phyloP scores from a whole-genome alignment of 2,888 invertebrate species.

The Zaprionus obscuricornis region DNA sequence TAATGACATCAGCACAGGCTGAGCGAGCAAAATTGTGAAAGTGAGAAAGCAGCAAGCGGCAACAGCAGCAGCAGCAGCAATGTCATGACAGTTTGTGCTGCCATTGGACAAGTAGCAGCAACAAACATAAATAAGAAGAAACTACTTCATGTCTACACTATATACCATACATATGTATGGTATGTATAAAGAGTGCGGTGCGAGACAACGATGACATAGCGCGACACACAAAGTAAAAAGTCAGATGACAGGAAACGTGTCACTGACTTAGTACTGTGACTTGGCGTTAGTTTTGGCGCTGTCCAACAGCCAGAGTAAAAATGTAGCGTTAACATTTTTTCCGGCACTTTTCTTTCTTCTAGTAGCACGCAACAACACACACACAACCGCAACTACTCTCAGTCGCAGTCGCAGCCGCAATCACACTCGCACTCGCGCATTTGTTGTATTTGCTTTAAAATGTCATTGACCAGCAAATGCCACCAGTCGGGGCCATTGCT shows the following conservation, averaged over 20 bases:
- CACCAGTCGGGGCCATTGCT: constrained; percentile 54
- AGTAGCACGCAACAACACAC: constrained; percentile 50
- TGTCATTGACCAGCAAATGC: constrained; percentile 80
- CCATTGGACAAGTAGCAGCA: constrained; percentile 28
- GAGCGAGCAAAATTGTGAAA: constrained; percentile 59
- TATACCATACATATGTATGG: no score
- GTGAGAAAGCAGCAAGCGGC: constrained; percentile 55
- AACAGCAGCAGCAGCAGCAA: constrained; percentile 33
- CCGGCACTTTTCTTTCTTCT: constrained; percentile 61
- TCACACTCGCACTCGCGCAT: constrained; percentile 14
- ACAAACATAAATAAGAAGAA: constrained; percentile 22
- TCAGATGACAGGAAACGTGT: constrained; percentile 67
- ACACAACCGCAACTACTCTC: constrained; percentile 26
- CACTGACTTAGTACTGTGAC: constrained; percentile 61
- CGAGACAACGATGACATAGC: constrained; percentile 2
- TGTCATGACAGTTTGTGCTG: constrained; percentile 49
- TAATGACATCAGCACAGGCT: constrained; percentile 66
- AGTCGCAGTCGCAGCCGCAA: constrained; percentile 12
- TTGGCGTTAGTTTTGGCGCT: constrained; percentile 64
- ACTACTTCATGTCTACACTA: no score
- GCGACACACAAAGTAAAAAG: constrained; percentile 27
- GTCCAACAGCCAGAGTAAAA: constrained; percentile 29
- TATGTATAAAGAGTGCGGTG: no score
- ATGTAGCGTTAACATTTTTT: constrained; percentile 65
- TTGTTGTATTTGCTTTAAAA: constrained; percentile 60